Conservation (phyloP, 1,140 invertebrate species). For the Oryzaephilus surinamensis region DNA sequence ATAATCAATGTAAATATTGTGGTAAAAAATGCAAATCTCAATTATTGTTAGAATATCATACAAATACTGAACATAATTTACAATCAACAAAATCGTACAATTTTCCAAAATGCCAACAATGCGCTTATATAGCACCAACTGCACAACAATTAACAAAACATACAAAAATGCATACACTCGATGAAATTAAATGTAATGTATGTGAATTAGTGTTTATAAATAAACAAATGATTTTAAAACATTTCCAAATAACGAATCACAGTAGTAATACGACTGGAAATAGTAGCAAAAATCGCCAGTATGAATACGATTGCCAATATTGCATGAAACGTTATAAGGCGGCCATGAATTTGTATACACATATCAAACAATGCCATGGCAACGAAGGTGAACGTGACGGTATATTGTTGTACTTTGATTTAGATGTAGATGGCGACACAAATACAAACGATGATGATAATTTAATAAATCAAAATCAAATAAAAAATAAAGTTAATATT, state of each 20-base stretch:
- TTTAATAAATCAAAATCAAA: constrained; percentile 5
- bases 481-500: constrained; percentile 18
- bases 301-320: constrained; percentile 57
- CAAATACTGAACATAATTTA: constrained; percentile 69
- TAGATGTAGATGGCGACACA: constrained; percentile 49
- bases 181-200: constrained; percentile 38
- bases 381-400: constrained; percentile 47
- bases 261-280: constrained; percentile 32
- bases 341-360: constrained; percentile 52
- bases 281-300: too few relatives aligned
- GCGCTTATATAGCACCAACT: constrained; percentile 54
- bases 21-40: constrained; percentile 65
- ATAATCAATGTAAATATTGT: constrained; percentile 73
- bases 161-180: constrained; percentile 43
- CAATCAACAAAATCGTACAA: constrained; percentile 55
- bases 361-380: constrained; percentile 52
- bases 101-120: constrained; percentile 67
- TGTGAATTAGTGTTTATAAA: constrained; percentile 43
- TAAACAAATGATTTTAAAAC: constrained; percentile 39
- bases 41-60: constrained; percentile 67
- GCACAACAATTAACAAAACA: constrained; percentile 40
- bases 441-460: constrained; percentile 31
- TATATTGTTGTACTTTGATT: constrained; percentile 38
- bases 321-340: constrained; percentile 49
- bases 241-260: constrained; percentile 46